phyloP scores from a whole-genome alignment of 2,888 invertebrate species.

The Drosophila picticornis region DNA sequence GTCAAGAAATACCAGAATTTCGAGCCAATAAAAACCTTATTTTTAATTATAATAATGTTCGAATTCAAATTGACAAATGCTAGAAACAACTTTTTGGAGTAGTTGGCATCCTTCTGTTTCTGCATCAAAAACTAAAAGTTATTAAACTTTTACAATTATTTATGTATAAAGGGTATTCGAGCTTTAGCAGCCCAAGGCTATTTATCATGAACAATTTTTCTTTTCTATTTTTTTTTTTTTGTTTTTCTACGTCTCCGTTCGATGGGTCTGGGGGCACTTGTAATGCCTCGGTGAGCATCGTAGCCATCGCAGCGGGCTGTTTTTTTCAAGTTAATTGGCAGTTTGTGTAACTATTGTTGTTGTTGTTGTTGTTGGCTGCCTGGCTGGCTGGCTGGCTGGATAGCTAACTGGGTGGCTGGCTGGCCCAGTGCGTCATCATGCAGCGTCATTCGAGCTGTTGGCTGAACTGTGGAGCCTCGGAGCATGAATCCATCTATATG shows the following conservation, averaged over 20 bases:
- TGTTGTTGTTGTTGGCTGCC: constrained; percentile 20
- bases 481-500: constrained; percentile 24
- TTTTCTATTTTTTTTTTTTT: constrained; percentile 6
- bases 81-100: background rate
- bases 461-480: constrained; percentile 32
- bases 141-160: background rate
- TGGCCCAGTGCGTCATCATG: constrained; percentile 43
- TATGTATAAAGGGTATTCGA: constrained; percentile 7
- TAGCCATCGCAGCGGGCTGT: constrained; percentile 48
- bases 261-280: constrained; percentile 23
- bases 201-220: background rate
- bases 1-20: background rate
- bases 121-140: background rate
- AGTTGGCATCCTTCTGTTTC: background rate
- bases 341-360: constrained; percentile 27
- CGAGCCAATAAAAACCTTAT: background rate
- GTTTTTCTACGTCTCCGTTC: constrained; percentile 25
- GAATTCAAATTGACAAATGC: background rate
- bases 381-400: background rate
- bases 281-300: constrained; percentile 48
- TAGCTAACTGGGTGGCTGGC: background rate
- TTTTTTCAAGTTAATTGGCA: constrained; percentile 74
- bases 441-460: constrained; percentile 27
- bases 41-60: background rate
- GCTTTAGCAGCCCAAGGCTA: background rate